phyloP scores from a whole-genome alignment of 1,140 invertebrate species.

The Pseudomyrmex gracilis region DNA sequence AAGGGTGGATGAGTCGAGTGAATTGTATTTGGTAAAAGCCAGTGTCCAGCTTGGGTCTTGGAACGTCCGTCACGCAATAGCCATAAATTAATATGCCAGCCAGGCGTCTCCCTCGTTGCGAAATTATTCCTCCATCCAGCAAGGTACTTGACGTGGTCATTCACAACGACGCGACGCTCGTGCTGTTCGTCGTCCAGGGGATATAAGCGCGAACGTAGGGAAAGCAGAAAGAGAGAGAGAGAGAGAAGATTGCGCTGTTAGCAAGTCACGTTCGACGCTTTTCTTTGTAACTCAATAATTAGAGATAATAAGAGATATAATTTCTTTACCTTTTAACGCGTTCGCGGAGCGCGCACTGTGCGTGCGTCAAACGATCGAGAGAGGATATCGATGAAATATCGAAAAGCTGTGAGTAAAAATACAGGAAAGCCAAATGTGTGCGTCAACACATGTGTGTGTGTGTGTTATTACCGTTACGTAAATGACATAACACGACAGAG shows the following conservation, averaged over 20 bases:
- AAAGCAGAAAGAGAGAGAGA: background rate
- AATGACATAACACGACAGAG: background rate
- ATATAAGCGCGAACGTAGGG: background rate
- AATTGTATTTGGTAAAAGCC: conserved; percentile 3
- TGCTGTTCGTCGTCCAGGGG: background rate
- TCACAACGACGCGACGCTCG: conserved; percentile 43
- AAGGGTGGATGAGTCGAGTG: background rate
- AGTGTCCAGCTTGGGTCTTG: conserved; percentile 51
- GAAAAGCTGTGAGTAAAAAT: too few relatives aligned
- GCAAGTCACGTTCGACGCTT: background rate
- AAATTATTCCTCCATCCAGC: conserved; percentile 68
- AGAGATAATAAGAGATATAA: conserved; percentile 13
- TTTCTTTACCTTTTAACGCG: background rate
- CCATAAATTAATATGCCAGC: conserved; percentile 72
- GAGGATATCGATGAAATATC: too few relatives aligned
- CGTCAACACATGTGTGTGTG: too few relatives aligned
- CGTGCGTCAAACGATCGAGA: too few relatives aligned
- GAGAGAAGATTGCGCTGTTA: conserved; percentile 2
- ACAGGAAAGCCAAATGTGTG: too few relatives aligned
- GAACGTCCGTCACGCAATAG: conserved; percentile 66
- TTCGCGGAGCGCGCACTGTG: too few relatives aligned
- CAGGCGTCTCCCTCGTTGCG: conserved; percentile 63
- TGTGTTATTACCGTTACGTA: too few relatives aligned
- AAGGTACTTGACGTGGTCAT: conserved; percentile 53
- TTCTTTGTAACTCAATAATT: background rate